Evolutionary conservation across 2,888 invertebrate genomes (phyloP), one percentile per base, ranked within the genome.

Genomic region (Tricholauxania praeusta): DNA sequence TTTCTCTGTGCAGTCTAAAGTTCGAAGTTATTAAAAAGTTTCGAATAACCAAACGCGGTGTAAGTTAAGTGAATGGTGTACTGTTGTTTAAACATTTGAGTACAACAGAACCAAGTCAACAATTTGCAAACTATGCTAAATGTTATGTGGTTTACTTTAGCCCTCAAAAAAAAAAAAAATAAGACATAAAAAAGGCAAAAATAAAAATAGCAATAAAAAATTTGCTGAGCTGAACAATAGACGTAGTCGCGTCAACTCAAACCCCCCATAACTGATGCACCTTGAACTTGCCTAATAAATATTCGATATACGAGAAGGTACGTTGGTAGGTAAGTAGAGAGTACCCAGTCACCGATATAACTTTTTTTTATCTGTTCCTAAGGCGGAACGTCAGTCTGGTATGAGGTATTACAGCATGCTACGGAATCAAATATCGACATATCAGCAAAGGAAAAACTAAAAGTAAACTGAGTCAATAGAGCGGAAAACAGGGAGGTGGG

Each of bases 211-310:
- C 55, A 55, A 55, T 55, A 55, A 55, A n/a, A n/a, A 53, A 12
- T 39, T 39, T 39, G 39, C 39, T 39, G 53, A 53, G 19, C 19
- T 19, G 55, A 12, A n/a, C 55, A 17, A 17, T 17, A 19, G 12
- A 22, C 55, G 12, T 15, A 55, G 22, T 55, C 12, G 55, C 14
- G 55, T n/a, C 17, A n/a, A n/a, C 17, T 22, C 55, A 22, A 55
- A 22, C 53, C 19, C n/a, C 60, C n/a, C 12, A 39, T 62, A 32
- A 47, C 12, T 22, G 28, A 17, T 28, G 64, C 51, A 64, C 64
- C 64, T 64, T 64, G 64, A 64, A 64, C 64, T 64, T 64, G 64
- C 14, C 49, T 51, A 64, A 64, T 64, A 64, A 52, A 64, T 64
- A 51, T 64, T 49, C 51, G 64, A 14, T 49, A 63, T 12, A 28